phyloP scores from a whole-genome alignment of 2,113 vertebrate genomes.

The Notiomystis cincta region DNA sequence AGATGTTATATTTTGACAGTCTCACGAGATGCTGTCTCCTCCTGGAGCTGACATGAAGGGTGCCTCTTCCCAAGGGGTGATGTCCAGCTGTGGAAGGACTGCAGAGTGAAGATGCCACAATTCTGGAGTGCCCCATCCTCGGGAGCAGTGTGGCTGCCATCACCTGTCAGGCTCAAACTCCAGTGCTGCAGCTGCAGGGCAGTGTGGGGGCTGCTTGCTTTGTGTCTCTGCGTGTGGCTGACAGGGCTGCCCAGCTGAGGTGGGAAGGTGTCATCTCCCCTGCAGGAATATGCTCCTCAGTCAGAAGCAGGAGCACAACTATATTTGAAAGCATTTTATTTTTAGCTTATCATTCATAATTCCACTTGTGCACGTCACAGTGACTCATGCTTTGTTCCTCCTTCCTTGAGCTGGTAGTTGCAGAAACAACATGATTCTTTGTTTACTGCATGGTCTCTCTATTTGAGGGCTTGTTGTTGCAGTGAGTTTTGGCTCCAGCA shows the following conservation, averaged over 20 bases:
- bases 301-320: neutral
- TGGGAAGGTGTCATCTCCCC: neutral
- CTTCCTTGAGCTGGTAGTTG: neutral
- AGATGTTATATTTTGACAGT: neutral
- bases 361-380: neutral
- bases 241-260: neutral
- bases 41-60: fast-evolving
- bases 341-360: slow-evolving; percentile 50
- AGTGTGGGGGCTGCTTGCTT: neutral
- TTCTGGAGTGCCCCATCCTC: neutral
- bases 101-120: neutral
- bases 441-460: neutral
- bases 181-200: neutral
- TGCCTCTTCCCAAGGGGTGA: neutral
- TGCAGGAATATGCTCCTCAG: neutral
- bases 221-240: fast-evolving
- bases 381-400: slow-evolving; percentile 37
- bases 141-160: neutral
- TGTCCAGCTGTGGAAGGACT: neutral
- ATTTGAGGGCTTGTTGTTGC: neutral
- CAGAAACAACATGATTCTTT: neutral
- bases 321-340: slow-evolving; percentile 29
- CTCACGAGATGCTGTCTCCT: neutral
- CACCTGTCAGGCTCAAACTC: neutral
- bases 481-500: neutral